A percentile compares a stretch with the other conserved stretches of the same genome.
These are phyloP conservation scores for Clavelina lepadiformis DNA, from an alignment of 23 tunicate species.

Conservation along the genomic window DNA sequence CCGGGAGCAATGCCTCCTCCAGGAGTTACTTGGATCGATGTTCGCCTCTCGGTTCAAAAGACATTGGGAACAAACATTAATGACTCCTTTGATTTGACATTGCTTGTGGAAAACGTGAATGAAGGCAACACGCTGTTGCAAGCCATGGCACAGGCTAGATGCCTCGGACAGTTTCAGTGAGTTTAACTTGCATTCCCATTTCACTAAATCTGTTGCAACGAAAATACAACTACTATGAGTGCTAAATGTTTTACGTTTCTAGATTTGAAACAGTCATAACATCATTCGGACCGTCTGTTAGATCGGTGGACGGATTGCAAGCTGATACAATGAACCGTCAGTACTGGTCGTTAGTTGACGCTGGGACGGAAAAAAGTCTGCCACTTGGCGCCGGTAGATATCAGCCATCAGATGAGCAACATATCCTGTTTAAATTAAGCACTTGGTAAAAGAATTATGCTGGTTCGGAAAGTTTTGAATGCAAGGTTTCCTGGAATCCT, in stretches of 20 bases:
- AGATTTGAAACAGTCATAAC: no score
- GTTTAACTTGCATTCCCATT: no score
- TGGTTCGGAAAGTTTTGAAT: no score
- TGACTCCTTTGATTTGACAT: neutral
- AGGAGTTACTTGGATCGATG: neutral
- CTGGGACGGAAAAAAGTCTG: neutral
- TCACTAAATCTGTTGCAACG: no score
- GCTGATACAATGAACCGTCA: slow-evolving; percentile 3
- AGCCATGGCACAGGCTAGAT: neutral
- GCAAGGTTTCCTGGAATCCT: no score
- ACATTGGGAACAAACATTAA: neutral
- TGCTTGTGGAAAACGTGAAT: neutral
- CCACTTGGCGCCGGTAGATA: slow-evolving; percentile 6
- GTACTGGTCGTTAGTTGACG: slow-evolving; percentile 10
- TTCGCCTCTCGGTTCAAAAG: neutral
- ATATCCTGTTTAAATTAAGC: slow-evolving; percentile 5
- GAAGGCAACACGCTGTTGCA: neutral
- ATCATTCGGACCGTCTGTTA: no score
- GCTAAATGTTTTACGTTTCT: no score
- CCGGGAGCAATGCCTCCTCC: no score
- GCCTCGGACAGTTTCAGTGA: neutral
- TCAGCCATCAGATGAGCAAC: neutral
- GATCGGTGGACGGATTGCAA: neutral
- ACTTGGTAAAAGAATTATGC: no score
- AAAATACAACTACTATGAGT: no score